These are phyloP conservation scores for Silurus meridionalis DNA, from an alignment of 2,113 vertebrate genomes.

Conservation along the genomic window DNA sequence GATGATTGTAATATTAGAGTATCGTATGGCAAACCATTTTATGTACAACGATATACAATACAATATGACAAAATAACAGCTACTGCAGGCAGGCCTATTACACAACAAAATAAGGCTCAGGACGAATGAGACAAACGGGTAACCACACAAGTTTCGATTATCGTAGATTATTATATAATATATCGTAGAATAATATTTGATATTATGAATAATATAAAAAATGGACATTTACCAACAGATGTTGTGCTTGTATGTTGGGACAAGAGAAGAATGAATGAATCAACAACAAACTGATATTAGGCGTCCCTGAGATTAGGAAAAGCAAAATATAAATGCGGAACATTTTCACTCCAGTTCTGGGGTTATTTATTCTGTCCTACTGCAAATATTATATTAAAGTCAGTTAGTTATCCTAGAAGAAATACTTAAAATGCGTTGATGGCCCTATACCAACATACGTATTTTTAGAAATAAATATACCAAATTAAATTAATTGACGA, in stretches of 20 bases:
- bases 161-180: too few relatives aligned
- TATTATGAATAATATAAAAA: not conserved
- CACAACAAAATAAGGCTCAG: not conserved
- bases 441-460: not conserved
- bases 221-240: not conserved
- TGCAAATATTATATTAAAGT: not conserved
- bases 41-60: not conserved
- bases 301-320: not conserved
- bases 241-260: not conserved
- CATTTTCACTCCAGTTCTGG: not conserved
- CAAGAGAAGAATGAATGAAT: not conserved
- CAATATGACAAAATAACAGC: not conserved
- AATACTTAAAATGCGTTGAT: not conserved
- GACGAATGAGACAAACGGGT: not conserved
- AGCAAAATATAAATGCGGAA: not conserved
- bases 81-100: not conserved
- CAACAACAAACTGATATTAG: not conserved
- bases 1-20: not conserved
- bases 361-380: not conserved
- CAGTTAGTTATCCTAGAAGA: not conserved
- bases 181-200: not conserved
- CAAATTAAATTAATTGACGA: not conserved
- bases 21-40: not conserved
- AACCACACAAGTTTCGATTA: not conserved
- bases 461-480: not conserved